Evolutionary conservation across 2,113 vertebrate genomes (phyloP).

Genomic region (Melanocharis versteri): DNA sequence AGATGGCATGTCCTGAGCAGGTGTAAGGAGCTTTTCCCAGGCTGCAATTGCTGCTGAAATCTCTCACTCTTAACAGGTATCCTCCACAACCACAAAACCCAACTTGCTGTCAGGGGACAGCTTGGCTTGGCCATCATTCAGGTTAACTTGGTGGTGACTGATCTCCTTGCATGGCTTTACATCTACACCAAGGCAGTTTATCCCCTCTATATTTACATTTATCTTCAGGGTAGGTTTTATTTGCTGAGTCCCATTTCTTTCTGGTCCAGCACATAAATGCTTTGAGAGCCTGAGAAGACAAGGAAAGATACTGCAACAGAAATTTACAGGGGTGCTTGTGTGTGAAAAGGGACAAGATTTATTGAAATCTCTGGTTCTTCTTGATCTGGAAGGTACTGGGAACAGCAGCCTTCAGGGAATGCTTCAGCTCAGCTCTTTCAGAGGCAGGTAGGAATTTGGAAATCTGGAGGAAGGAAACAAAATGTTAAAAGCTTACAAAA

Average conservation of each 20-base stretch:
- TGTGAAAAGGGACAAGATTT: neutral
- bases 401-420: slow-evolving; percentile 5
- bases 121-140: neutral
- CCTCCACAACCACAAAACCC: neutral
- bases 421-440: neutral
- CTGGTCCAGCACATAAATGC: neutral
- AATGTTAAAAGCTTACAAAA: neutral
- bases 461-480: neutral
- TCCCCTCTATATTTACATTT: neutral
- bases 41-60: neutral
- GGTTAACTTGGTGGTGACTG: neutral
- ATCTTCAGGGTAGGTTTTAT: neutral
- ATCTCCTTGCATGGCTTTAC: neutral
- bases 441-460: neutral
- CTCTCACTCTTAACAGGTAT: neutral
- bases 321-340: neutral
- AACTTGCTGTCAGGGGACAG: neutral
- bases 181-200: neutral
- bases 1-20: neutral
- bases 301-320: neutral
- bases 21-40: slow-evolving; percentile 14
- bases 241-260: neutral
- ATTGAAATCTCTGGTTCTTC: neutral
- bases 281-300: neutral
- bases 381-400: neutral